Evolutionary conservation across 2,888 invertebrate species (phyloP), one percentile per base, ranked within the genome.

Genomic region (Diaprepes abbreviatus): DNA sequence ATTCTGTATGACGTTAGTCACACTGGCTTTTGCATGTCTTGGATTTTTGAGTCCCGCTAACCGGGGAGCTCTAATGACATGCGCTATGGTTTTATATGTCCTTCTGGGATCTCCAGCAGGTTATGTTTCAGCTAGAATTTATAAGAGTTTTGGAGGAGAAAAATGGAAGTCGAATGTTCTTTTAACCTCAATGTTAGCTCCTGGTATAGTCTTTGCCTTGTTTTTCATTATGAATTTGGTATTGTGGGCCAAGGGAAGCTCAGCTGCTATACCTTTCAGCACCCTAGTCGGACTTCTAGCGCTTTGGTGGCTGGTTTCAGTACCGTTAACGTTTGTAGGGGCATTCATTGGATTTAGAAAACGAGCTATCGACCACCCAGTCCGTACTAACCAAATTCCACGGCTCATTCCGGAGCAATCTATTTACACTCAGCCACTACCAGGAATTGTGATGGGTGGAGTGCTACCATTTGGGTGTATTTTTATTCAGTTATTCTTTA

Each of bases 111-210:
- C 97, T 0, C 96, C 95, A 0, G 97, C 98, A 59, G 99, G 99
- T 3, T 99, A 96, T 85, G 93, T 97, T 38, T 97, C 98, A 66
- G 97, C 99, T 0, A 88, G 98, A 76, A 91, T 99, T 79, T 99
- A 99, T 86, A 99, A 99, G 87, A 97, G 97, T 85, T 98, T 98
- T 85, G 98, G 98, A 7, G 99, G 99, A 0, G 92, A 98, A 74
- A 94, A 97, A 80, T 99, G 99, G 99, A 99, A 98, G 86, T 95
- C 95, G 68, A 99, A 99, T 85, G 96, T 99, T 0, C 85, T 99
- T 63, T 88, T 99, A 33, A 99, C 98, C 0, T 96, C 98, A 3
- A 95, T 97, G 90, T 88, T 99, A 10, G 95, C 97, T 80, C 98
- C 99, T 1, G 98, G 98, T 9, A 89, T 98, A 80, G 94, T 99